Evolutionary conservation across 2,888 invertebrate genomes (phyloP), one percentile per base, ranked within the genome.

Genomic region (Lordiphosa fenestrarum): DNA sequence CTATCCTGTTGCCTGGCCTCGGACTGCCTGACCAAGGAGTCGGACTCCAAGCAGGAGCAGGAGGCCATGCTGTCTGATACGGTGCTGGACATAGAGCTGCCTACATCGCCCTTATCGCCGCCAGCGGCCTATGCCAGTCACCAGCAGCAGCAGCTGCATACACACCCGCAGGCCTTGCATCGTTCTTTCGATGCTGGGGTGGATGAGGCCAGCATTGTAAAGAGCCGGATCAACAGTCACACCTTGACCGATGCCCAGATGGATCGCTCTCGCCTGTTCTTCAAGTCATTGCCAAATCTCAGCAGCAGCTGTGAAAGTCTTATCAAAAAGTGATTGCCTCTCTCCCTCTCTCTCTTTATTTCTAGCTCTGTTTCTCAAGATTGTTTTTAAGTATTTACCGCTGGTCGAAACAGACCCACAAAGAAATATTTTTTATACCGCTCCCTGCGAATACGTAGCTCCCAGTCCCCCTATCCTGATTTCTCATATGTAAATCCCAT

Each of bases 201-300:
- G 46, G 65, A 72, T 51, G 86, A 84, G 23, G 63, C 30, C 30
- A 30, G 30, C 30, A 7, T 67, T 44, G 50, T 25, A 6, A 38
- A 42, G 39, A 40, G 50, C 35, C 48, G 59, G 13, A 52, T 53
- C 54, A 48, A 37, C 15, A 46, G 53, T 10, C 19, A 54, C 36
- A 44, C 62, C 9, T 40, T 66, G n/a, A 37, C 54, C 15, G 72
- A 77, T 42, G 50, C 65, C 7, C 84, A 80, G 56, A 82, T 80
- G 21, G 84, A 80, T 66, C 73, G 80, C 2, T 69, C 86, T 57
- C 86, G 88, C 47, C 78, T 91, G 64, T 88, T 91, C 73, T 92
- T 92, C 81, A 92, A 92, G 87, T 92, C 92, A 80, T 91, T 94
- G 91, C 94, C 94, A 89, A 94, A 94, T 91, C 91, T 94, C 90